A percentile compares a stretch with the other conserved stretches of the same genome.
These are phyloP conservation scores for Ditylenchus weischeri DNA, from an alignment of 2,888 invertebrate genomes.

Conservation along the genomic window DNA sequence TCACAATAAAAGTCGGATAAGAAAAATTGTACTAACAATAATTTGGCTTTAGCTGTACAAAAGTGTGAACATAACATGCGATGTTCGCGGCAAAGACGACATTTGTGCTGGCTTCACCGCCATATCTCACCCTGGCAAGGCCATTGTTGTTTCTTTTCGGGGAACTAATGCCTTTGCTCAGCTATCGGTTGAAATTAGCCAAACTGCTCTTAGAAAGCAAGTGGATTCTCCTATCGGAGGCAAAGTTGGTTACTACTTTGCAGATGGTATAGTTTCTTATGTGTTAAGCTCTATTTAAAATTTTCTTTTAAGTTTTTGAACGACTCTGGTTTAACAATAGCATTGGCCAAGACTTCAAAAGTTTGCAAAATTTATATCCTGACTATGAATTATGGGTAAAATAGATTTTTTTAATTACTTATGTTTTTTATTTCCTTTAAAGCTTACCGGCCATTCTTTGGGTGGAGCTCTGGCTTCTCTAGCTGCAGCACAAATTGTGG, in stretches of 20 bases:
- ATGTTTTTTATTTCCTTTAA: not conserved
- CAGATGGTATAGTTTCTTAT: slow-evolving; percentile 23
- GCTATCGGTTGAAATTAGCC: slow-evolving; percentile 39
- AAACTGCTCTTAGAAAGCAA: slow-evolving; percentile 30
- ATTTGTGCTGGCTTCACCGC: slow-evolving; percentile 45
- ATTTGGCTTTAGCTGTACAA: slow-evolving; percentile 15
- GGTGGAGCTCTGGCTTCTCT: slow-evolving; percentile 36
- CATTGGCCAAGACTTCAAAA: slow-evolving; percentile 40
- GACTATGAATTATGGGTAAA: slow-evolving; percentile 42
- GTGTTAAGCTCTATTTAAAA: too few relatives aligned
- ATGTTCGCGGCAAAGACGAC: slow-evolving; percentile 25
- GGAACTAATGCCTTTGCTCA: slow-evolving; percentile 27
- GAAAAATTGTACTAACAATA: not conserved
- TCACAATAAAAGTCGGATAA: not conserved
- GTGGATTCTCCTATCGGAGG: slow-evolving; percentile 32
- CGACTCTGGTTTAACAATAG: slow-evolving; percentile 39
- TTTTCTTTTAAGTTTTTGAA: slow-evolving; percentile 29
- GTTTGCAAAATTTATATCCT: slow-evolving; percentile 35
- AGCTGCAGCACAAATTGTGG: slow-evolving; percentile 31
- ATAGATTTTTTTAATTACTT: not conserved
- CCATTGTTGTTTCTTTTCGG: slow-evolving; percentile 47
- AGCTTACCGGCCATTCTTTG: slow-evolving; percentile 35
- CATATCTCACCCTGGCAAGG: slow-evolving; percentile 31
- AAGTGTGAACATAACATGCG: slow-evolving; percentile 15
- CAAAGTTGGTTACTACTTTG: slow-evolving; percentile 47